Conservation (phyloP, 2,888 invertebrate species). For the Alloplasta piceator region DNA sequence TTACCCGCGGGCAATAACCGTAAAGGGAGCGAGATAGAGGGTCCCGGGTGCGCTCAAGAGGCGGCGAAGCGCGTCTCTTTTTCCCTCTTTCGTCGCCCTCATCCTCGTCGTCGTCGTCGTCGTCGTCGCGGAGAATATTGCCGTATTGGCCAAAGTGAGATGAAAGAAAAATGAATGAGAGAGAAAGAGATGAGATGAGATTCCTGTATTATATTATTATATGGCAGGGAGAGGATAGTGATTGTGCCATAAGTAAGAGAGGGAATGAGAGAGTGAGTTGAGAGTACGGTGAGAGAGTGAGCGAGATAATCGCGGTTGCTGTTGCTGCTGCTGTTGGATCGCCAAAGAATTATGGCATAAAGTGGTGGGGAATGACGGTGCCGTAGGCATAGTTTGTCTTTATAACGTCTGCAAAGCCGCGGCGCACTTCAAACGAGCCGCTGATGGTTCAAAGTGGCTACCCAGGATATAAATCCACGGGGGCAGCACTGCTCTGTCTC, state of each 20-base stretch:
- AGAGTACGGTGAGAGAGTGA: slow-evolving; percentile 43
- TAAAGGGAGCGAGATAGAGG: slow-evolving; percentile 80
- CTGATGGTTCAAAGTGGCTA: slow-evolving; percentile 83
- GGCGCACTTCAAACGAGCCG: slow-evolving; percentile 83
- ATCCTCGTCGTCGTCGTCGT: slow-evolving; percentile 48
- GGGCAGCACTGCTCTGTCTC: slow-evolving; percentile 76
- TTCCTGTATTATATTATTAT: slow-evolving; percentile 57
- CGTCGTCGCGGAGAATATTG: slow-evolving; percentile 46
- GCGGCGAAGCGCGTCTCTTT: slow-evolving; percentile 65
- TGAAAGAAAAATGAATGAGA: slow-evolving; percentile 38
- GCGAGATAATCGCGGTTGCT: slow-evolving; percentile 67
- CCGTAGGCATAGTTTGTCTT: slow-evolving; percentile 83
- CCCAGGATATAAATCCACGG: slow-evolving; percentile 82
- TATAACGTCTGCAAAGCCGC: slow-evolving; percentile 82
- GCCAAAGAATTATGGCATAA: slow-evolving; percentile 82
- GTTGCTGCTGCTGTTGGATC: slow-evolving; percentile 61
- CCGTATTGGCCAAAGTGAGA: slow-evolving; percentile 57
- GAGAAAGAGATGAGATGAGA: slow-evolving; percentile 39
- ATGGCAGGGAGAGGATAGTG: slow-evolving; percentile 55
- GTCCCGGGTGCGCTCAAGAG: slow-evolving; percentile 60
- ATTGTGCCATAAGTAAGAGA: slow-evolving; percentile 48
- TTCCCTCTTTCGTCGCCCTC: slow-evolving; percentile 31
- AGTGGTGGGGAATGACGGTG: slow-evolving; percentile 82
- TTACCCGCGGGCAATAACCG: slow-evolving; percentile 82
- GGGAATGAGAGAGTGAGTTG: slow-evolving; percentile 67